These are phyloP conservation scores for Dasysyrphus tricinctus DNA, from an alignment of 2,888 invertebrate species.

Conservation along the genomic window DNA sequence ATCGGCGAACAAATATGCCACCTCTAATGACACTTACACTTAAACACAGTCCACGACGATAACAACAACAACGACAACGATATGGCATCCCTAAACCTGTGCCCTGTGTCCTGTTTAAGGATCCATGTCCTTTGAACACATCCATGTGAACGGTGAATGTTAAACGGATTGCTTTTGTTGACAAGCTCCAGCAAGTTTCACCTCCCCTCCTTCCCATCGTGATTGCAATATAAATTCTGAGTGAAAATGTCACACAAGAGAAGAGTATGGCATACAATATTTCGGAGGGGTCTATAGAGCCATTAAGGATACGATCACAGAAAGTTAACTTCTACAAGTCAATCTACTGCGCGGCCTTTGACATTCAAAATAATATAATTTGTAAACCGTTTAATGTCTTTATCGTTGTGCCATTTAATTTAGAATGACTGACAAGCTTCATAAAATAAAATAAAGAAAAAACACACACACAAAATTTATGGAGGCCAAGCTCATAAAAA, in stretches of 20 bases:
- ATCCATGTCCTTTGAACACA: background rate
- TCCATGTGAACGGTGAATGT: background rate
- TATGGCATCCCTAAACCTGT: conserved; percentile 1
- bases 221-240: background rate
- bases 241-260: conserved; percentile 3
- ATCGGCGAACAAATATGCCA: conserved; percentile 10
- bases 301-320: conserved; percentile 2
- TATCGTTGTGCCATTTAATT: conserved; percentile 27
- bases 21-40: conserved; percentile 7
- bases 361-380: conserved; percentile 34
- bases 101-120: background rate
- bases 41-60: background rate
- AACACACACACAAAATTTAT: background rate
- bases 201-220: background rate
- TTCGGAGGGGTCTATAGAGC: background rate
- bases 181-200: background rate
- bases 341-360: conserved; percentile 26
- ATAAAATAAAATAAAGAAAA: background rate
- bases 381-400: conserved; percentile 18
- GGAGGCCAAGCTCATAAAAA: conserved; percentile 27
- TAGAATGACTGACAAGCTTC: conserved; percentile 28
- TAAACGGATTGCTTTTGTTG: conserved; percentile 15
- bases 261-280: background rate
- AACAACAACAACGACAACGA: background rate
- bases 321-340: conserved; percentile 2